Percentiles rank a stretch among this genome's conserved stretches.
phyloP scores from a whole-genome alignment of 1,140 invertebrate species.

The Pogonus chalceus region DNA sequence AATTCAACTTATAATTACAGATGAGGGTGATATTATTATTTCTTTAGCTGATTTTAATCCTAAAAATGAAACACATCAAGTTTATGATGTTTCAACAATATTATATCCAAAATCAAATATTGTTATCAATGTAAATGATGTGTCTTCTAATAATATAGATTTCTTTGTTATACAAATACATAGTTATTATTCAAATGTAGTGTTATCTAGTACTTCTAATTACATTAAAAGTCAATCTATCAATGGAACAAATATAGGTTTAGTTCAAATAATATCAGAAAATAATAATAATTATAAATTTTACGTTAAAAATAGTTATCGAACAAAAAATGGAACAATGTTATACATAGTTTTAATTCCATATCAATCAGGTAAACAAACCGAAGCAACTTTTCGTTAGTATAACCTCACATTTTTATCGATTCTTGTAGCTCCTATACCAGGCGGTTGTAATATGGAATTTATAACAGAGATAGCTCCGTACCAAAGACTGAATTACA shows the following conservation, averaged over 20 bases:
- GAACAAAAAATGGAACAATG: neutral
- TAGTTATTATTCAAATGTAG: slow-evolving; percentile 46
- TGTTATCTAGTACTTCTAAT: slow-evolving; percentile 43
- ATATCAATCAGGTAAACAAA: neutral
- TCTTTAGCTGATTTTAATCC: slow-evolving; percentile 17
- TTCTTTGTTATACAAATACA: slow-evolving; percentile 61
- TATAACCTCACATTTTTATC: slow-evolving; percentile 24
- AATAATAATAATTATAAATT: slow-evolving; percentile 17
- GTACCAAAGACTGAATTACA: slow-evolving; percentile 44
- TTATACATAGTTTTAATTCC: slow-evolving; percentile 8
- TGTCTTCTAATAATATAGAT: slow-evolving; percentile 34
- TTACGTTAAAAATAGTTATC: slow-evolving; percentile 38
- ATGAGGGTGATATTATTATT: slow-evolving; percentile 18
- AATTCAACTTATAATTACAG: too few relatives aligned
- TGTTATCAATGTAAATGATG: slow-evolving; percentile 37
- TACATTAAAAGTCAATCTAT: slow-evolving; percentile 28
- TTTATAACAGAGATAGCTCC: slow-evolving; percentile 53
- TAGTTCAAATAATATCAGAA: slow-evolving; percentile 35
- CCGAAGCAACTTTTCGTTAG: slow-evolving; percentile 24
- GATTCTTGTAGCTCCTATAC: slow-evolving; percentile 51
- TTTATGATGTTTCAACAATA: slow-evolving; percentile 12
- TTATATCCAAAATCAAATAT: neutral
- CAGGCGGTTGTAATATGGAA: slow-evolving; percentile 69
- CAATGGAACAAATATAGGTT: slow-evolving; percentile 52
- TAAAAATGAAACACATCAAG: slow-evolving; percentile 16